Base-by-base conservation (phyloP, 1,140 invertebrate genomes). In the Cyclina sinensis region DNA sequence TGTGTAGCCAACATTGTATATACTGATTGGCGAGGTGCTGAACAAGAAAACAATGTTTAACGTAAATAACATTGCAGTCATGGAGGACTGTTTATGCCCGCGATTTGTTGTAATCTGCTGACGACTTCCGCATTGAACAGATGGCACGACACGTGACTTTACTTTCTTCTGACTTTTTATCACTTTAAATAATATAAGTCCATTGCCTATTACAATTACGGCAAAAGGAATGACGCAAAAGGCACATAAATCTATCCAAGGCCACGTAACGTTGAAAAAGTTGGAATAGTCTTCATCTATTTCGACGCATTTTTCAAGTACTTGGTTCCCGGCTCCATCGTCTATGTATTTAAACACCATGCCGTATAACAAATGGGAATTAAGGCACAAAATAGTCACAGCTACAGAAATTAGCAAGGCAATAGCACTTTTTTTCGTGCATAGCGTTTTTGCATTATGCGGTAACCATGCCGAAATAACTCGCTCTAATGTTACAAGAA, bases 401-500 rank as follows among this genome's bases (percentile, higher is more conserved):
- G n/a, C 57, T 16, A 92, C 84, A 48, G 86, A 57, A 30, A 73
- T 59, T 3, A 92, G 39, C 27, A 83, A 79, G 1, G 90, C 27
- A n/a, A 80, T 30, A 2, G 91, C 86, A 0, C 76, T 83, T 21
- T 76, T 59, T n/a, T 68, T 39, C 9, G 89, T 92, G 74, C 90
- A 93, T 12, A 89, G 24, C 0, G 30, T 27, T 21, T 88, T 88
- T 0, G 91, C 91, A 11, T 73, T 86, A 54, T 91, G 89, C 5
- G 93, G 93, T 32, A 84, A 54, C 86, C 81, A 92, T 4, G 93
- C 89, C 14, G 91, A 92, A 12, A 93, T 73, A n/a, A 93, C 84
- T 32, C 93, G 78, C 59, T 93, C 93, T 0, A 90, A 76, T 11
- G 93, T 93, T 21, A 94, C 91, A n/a, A 89, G 86, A 43, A 92